phyloP scores from a whole-genome alignment of 2,113 vertebrate genomes.

The Clupea harengus region DNA sequence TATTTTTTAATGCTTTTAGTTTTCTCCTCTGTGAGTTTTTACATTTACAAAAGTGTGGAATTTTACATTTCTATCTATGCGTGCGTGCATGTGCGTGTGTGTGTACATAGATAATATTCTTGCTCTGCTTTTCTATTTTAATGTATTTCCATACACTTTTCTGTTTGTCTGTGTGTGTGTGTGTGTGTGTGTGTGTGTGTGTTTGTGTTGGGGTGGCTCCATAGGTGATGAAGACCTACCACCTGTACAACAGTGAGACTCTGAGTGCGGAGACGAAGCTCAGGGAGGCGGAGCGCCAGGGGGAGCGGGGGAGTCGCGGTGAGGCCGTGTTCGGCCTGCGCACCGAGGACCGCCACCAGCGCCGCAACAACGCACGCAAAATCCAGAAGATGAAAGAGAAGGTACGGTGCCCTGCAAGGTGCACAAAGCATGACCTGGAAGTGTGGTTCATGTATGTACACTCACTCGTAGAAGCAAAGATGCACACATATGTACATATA shows the following conservation, averaged over 20 bases:
- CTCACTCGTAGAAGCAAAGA: neutral
- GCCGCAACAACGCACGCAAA: slow-evolving; percentile 96
- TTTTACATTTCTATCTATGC: neutral
- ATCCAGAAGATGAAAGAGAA: slow-evolving; percentile 99
- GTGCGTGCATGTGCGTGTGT: neutral
- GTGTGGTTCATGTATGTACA: neutral
- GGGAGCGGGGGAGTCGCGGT: slow-evolving; percentile 85
- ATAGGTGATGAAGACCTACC: slow-evolving; percentile 99
- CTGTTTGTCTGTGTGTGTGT: neutral
- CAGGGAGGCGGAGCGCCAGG: slow-evolving; percentile 95
- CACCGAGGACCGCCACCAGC: slow-evolving; percentile 93
- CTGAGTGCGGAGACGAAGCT: slow-evolving; percentile 93
- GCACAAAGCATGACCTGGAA: neutral
- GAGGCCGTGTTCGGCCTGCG: slow-evolving; percentile 92
- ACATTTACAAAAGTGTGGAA: too few species aligned
- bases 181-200: neutral
- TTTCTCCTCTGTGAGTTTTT: neutral
- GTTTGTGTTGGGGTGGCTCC: neutral
- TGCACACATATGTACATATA: neutral
- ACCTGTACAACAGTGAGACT: slow-evolving; percentile 96
- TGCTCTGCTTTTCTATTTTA: too few species aligned
- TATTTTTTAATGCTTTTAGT: neutral
- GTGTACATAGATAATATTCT: too few species aligned
- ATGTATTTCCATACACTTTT: too few species aligned
- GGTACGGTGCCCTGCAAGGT: slow-evolving; percentile 61